Base-by-base conservation (phyloP, 2,797 vertebrate genomes). In the Pampus argenteus region DNA sequence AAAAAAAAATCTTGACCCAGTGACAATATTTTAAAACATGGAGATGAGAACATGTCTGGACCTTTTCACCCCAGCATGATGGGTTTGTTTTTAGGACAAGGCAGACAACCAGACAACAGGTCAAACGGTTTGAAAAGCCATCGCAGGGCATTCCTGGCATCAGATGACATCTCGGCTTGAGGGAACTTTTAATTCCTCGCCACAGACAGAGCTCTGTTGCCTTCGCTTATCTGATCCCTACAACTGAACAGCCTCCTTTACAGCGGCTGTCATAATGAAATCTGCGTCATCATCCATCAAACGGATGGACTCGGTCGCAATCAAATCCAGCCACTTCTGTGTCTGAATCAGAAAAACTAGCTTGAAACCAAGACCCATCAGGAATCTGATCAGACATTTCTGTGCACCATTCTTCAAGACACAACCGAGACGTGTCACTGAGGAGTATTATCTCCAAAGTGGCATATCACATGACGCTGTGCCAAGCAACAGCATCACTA, bases 221-320 rank as follows among this genome's bases (percentile, higher is more conserved):
- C 60, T 44, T 45, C 0, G 22, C 80, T 85, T 89, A 90, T 89
- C 90, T 89, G 87, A 90, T 88, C 50, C 25, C 59, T 22, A n/a
- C 8, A 31, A n/a, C 50, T 8, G 29, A 60, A 36, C 67, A 68
- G 52, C n/a, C 49, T 63, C 62, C 52, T 15, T 20, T 25, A 28
- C 26, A 58, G 42, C 23, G 26, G 40, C 62, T 68, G 14, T 42
- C 45, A 20, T 70, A 74, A 74, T 66, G 0, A 70, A 26, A 71
- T 76, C 78, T 47, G 66, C 47, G 73, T 81, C 79, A 82, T 73
- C 25, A 18, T 44, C 40, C 40, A 44, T 44, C 40, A 44, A 44
- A 44, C 17, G n/a, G 40, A 44, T 18, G 40, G 40, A n/a, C 36
- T 42, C n/a, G 14, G 50, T 58, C 52, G 38, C 29, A 13, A 13